phyloP scores from a whole-genome alignment of 2,888 invertebrate species.

The Lottia gigantea region DNA sequence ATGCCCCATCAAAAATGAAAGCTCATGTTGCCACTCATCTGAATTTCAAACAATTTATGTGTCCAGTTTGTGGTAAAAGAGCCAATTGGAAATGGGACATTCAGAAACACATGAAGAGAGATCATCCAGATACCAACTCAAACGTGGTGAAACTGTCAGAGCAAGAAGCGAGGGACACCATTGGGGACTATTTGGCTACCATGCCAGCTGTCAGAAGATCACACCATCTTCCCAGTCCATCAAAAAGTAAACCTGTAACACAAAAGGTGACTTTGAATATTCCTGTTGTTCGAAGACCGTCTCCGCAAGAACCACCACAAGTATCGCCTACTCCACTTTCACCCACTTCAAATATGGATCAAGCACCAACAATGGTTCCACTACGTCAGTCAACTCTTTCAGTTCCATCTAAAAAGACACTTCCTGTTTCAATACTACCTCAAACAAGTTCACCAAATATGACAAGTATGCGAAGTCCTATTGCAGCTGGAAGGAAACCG shows the following conservation, averaged over 20 bases:
- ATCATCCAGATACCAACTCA: slow-evolving; percentile 44
- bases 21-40: slow-evolving; percentile 62
- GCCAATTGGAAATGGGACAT: slow-evolving; percentile 67
- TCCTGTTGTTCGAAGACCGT: background rate
- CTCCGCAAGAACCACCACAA: background rate
- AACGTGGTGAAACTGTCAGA: slow-evolving; percentile 55
- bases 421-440: background rate
- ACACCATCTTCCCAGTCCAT: slow-evolving; percentile 44
- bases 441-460: background rate
- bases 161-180: slow-evolving; percentile 60
- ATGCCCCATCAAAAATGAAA: slow-evolving; percentile 60
- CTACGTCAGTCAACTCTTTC: background rate
- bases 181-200: slow-evolving; percentile 55
- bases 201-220: slow-evolving; percentile 49
- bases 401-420: background rate
- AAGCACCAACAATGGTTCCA: background rate
- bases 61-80: slow-evolving; percentile 62
- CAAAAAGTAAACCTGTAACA: slow-evolving; percentile 8
- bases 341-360: no score
- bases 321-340: no score
- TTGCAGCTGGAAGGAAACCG: slow-evolving; percentile 21
- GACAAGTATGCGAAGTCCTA: slow-evolving; percentile 14
- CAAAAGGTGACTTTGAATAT: background rate
- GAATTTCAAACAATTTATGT: slow-evolving; percentile 63
- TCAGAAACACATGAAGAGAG: slow-evolving; percentile 61